Percentiles rank a stretch among this genome's conserved stretches.
Evolutionary conservation across 2,888 invertebrate genomes (phyloP).

Genomic region (Sminthurides aquaticus): DNA sequence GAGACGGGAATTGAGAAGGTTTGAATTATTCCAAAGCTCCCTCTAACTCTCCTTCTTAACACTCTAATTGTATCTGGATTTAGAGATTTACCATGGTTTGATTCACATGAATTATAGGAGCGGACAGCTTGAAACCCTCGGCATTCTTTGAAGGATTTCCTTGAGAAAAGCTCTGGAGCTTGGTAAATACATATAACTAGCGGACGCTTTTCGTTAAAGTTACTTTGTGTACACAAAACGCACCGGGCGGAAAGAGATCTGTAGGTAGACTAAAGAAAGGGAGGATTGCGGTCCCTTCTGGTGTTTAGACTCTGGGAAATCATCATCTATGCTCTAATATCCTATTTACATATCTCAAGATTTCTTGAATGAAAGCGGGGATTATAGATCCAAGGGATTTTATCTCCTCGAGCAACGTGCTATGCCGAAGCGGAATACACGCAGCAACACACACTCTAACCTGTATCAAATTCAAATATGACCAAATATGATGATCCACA

Average conservation of each 20-base stretch:
- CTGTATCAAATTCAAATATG: too few relatives aligned
- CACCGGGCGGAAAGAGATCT: neutral
- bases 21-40: neutral
- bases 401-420: too few relatives aligned
- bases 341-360: neutral
- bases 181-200: too few relatives aligned
- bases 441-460: too few relatives aligned
- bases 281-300: neutral
- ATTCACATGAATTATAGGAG: conserved; percentile 18
- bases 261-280: neutral
- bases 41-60: neutral
- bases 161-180: too few relatives aligned
- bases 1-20: neutral
- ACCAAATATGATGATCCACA: too few relatives aligned
- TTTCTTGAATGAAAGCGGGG: too few relatives aligned
- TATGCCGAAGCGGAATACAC: too few relatives aligned
- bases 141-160: neutral
- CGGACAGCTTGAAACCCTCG: neutral
- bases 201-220: too few relatives aligned
- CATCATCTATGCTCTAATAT: neutral
- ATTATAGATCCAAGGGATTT: too few relatives aligned
- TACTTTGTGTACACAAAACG: too few relatives aligned
- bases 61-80: conserved; percentile 15
- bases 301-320: neutral
- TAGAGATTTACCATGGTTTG: conserved; percentile 24